Evolutionary conservation across 2,797 vertebrate species (phyloP), one percentile per base, ranked within the genome.

Genomic region (Malurus leucopterus): DNA sequence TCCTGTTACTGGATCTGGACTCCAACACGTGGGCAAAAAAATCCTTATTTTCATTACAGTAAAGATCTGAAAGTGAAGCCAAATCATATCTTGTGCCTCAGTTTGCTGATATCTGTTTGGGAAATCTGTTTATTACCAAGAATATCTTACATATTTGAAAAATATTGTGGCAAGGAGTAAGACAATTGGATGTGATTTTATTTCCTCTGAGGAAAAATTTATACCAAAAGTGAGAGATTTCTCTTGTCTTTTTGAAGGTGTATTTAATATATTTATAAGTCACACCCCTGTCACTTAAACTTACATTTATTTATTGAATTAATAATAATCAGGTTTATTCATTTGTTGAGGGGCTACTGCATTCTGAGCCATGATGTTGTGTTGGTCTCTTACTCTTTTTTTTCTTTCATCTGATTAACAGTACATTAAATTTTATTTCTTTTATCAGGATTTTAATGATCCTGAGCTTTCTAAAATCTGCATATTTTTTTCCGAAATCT

Each of bases 111-210:
- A 54, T 5, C 22, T 15, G 2, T 36, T 51, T 58, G 4, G 15
- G 29, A 61, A 71, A 54, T 5, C 9, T 13, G 11, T n/a, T 82
- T 49, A 58, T 77, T 68, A 47, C 34, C 5, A 74, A 67, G 16
- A 62, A 11, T 57, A n/a, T 13, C 17, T 18, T 16, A 64, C 3
- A 3, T 34, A 18, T 38, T 32, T 55, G 6, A 59, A 84, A 86
- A 83, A 64, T 15, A 46, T 23, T 38, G 11, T 0, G 0, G 3
- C 27, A 73, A 90, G 59, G 6, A 68, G 9, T 7, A 73, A 58
- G 49, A 49, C 0, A 3, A 55, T 4, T 58, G 7, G 5, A 40
- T 19, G 6, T 1, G 38, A 22, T 18, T 81, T 71, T 27, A 72
- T 81, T 50, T 67, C 13, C 12, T 78, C 24, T 18, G 21, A 55